Evolutionary conservation across 2,113 vertebrate species (phyloP), one percentile per base, ranked within the genome.

Genomic region (Antidorcas marsupialis): DNA sequence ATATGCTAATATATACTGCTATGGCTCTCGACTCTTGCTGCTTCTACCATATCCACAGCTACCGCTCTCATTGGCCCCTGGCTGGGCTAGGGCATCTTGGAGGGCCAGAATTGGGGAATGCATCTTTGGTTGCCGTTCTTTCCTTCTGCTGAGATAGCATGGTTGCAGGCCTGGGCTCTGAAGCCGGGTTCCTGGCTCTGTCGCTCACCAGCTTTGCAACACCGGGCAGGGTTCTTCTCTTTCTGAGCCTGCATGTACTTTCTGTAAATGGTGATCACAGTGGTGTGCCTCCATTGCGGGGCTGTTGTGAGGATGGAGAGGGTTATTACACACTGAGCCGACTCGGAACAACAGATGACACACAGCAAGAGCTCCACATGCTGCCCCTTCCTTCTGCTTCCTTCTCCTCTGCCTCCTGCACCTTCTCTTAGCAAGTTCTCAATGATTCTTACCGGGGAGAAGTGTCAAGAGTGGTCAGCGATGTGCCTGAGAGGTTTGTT

Each of bases 131-230:
- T 50, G 33, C 30, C 21, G 11, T 25, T 17, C 13, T 13, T 45
- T 45, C 55, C 25, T 67, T 53, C 88, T 71, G n/a, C 16, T 0
- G 0, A 8, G 8, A 11, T 0, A 4, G 28, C 11, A 3, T 1
- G 2, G 52, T 33, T 87, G 23, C 36, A 9, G 16, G 9, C n/a
- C 0, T 6, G 39, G 88, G 45, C 74, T 86, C 67, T 79, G 57
- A 79, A 30, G 33, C 57, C 5, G 5, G 3, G 3, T 27, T 28
- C 78, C 33, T 21, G 92, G 10, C 39, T 95, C 55, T 55, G 83
- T 53, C 1, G 0, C 36, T 25, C 30, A 17, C 76, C n/a, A 43
- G 30, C n/a, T 86, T 30, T 53, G 36, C 9, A n/a, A 43, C 50
- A 28, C 15, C 1, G 43, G 57, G 60, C 12, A 59, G 81, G n/a